Evolutionary conservation across 2,113 vertebrate species (phyloP), one percentile per base, ranked within the genome.

Genomic region (Clarias gariepinus): DNA sequence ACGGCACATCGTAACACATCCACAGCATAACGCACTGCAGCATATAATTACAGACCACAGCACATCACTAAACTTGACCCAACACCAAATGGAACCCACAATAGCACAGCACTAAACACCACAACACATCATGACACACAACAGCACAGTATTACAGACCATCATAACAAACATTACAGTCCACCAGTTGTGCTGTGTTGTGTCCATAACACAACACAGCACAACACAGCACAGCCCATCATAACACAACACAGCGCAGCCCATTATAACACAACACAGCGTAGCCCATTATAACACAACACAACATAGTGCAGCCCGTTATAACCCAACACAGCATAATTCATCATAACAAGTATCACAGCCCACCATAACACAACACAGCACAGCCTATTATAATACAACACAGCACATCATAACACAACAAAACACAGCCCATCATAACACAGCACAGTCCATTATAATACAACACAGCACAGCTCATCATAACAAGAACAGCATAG

Each of bases 391-490:
- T 0, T 4, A 36, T 16, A 28, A 13, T 2, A 18, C 63, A 12
- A 13, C 11, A 66, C n/a, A n/a, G n/a, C n/a, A n/a, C 66, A 69
- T 0, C 15, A 36, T 16, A 28, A 13, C 2, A 18, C 63, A 12
- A 13, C 11, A 66, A 25, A 28, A 0, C 64, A 33, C 68, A 21
- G 2, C n/a, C 12, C 7, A n/a, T 0, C 30, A 21, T 19, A 33
- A 2, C 16, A 36, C 33, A 57, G 3, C 18, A 82, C 41, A 28
- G 0, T n/a, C 68, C 41, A 12, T 7, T 61, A 30, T 18, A 55
- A 28, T 28, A 36, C 30, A 57, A 0, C 19, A 52, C 8, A 25
- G 0, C 61, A 6, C 28, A 30, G 0, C 64, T 0, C 0, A 2
- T 0, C 55, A 80, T 18, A 33, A 6, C 16, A 23, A 36, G 9